These are phyloP conservation scores for Calephelis perditalis DNA, from an alignment of 2,888 invertebrate species.

Conservation along the genomic window DNA sequence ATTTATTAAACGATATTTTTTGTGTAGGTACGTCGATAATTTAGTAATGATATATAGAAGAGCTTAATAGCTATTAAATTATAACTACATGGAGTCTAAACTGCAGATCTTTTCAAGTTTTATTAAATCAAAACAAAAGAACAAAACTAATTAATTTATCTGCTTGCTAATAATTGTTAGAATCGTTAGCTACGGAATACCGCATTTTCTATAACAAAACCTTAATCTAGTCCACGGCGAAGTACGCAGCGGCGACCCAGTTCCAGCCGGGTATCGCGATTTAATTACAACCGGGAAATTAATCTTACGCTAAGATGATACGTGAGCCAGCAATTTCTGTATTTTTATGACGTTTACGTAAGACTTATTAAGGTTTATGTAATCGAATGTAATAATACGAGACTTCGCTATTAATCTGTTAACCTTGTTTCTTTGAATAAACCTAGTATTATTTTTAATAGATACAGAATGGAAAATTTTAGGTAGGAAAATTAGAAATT, in stretches of 20 bases:
- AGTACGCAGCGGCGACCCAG: conserved; percentile 24
- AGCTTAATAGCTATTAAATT: no score
- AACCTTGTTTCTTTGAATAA: no score
- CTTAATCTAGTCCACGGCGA: conserved; percentile 25
- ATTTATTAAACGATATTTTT: no score
- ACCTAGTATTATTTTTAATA: no score
- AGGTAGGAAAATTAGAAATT: no score
- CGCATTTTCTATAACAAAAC: conserved; percentile 27
- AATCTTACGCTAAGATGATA: conserved; percentile 11
- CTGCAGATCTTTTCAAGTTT: not conserved
- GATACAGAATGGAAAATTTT: no score
- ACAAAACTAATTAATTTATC: not conserved
- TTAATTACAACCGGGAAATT: conserved; percentile 22
- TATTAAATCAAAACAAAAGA: not conserved
- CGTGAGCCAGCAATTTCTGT: conserved; percentile 12
- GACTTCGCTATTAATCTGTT: conserved; percentile 37
- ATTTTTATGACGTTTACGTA: conserved; percentile 12
- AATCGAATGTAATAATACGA: conserved; percentile 53
- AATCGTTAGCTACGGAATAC: conserved; percentile 21
- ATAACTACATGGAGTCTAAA: not conserved
- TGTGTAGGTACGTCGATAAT: no score
- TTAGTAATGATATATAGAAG: no score
- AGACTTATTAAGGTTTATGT: conserved; percentile 36
- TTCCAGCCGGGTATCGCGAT: conserved; percentile 22
- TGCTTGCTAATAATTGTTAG: conserved; percentile 14